Base-by-base conservation (phyloP, 1,140 invertebrate genomes). In the Berghia stephanieae region DNA sequence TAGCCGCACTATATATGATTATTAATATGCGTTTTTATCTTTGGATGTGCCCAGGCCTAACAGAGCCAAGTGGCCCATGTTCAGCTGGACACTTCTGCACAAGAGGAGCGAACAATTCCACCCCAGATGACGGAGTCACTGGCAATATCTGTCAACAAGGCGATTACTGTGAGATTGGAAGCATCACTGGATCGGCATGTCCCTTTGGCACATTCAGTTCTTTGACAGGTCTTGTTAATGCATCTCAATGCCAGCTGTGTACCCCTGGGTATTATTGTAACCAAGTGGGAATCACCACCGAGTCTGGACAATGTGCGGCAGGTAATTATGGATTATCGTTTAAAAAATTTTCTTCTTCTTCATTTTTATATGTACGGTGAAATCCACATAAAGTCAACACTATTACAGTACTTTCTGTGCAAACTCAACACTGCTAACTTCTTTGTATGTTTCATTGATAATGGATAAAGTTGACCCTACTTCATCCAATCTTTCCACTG, bases 1-100 rank as follows among this genome's bases (percentile, higher is more conserved):
- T n/a, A n/a, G n/a, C n/a, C n/a, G n/a, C n/a, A n/a, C n/a, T n/a
- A n/a, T n/a, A n/a, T n/a, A n/a, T n/a, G n/a, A n/a, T n/a, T n/a
- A n/a, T n/a, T n/a, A n/a, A n/a, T n/a, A n/a, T n/a, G n/a, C n/a
- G n/a, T n/a, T n/a, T n/a, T n/a, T n/a, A n/a, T n/a, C n/a, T n/a
- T n/a, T n/a, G n/a, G n/a, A n/a, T n/a, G n/a, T n/a, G n/a, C n/a
- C 1, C 77, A 88, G 87, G 87, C 43, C 87, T 87, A 76, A 85
- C 79, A 0, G 78, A 80, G 44, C 82, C 85, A 40, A 83, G 82
- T 34, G 84, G 78, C 6, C 78, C 57, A 6, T 88, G 87, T 79
- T 63, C 82, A 2, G 44, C 83, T 27, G 86, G 87, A 13, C 83
- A 85, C 75, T 84, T 77, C 83, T 88, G 87, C 63, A 84, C 82